Evolutionary conservation across 2,797 vertebrate genomes (phyloP), one percentile per base, ranked within the genome.

Genomic region (Megaceryle alcyon): DNA sequence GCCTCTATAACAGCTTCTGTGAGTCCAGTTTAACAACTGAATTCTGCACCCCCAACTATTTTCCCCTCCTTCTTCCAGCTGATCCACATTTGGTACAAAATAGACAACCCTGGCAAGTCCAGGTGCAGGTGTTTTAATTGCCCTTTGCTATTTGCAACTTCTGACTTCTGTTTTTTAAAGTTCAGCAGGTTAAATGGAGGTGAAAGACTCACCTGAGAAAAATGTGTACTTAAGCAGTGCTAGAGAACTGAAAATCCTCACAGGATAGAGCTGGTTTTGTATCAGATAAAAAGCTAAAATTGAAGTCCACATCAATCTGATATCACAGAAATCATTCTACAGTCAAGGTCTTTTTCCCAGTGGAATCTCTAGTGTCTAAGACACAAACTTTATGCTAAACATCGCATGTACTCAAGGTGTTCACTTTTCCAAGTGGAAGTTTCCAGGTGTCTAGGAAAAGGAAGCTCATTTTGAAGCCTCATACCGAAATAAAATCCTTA

Each of bases 1-100:
- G 4, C 7, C 37, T 57, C 29, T 3, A 0, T 8, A 49, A 23
- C 44, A 78, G 25, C 41, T 72, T 23, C 21, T 9, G 1, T 4
- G 2, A 65, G 14, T 13, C 11, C 17, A 53, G 4, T 2, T 44
- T 10, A 18, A 6, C 31, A 35, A 28, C 2, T 7, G 33, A 82
- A 43, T 22, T 33, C 31, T 72, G 14, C 14, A 69, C 4, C 39
- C 37, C 14, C 26, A 37, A 8, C 6, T 33, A 51, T 1, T 17
- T 29, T 33, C 20, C 53, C 20, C 59, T 41, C 54, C 23, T 20
- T 49, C 25, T 35, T 25, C 14, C 82, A 66, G 54, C 28, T 86
- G 80, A 6, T 4, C 8, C 72, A 5, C 3, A 4, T 56, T 26
- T 35, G 48, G 17, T 13, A 28, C n/a, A 43, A 63, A 82, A 3